phyloP scores from a whole-genome alignment of 2,888 invertebrate species.

The Synanthedon vespiformis region DNA sequence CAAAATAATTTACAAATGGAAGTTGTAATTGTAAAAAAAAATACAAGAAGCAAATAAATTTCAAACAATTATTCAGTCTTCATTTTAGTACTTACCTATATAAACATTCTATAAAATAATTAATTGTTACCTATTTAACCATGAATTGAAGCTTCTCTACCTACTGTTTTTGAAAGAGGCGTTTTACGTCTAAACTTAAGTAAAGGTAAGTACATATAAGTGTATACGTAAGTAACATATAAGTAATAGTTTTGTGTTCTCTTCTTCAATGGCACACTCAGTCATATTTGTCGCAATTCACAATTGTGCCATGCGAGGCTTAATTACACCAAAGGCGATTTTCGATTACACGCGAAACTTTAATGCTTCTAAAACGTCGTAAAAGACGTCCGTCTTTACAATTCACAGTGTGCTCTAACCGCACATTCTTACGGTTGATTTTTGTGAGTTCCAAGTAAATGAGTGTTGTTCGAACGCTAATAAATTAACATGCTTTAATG shows the following conservation, averaged over 20 bases:
- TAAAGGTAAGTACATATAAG: slow-evolving; percentile 1
- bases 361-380: slow-evolving; percentile 33
- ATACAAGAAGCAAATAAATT: no score
- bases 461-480: slow-evolving; percentile 57
- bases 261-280: neutral
- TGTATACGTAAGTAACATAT: neutral
- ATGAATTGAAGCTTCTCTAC: no score
- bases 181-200: no score
- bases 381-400: slow-evolving; percentile 21
- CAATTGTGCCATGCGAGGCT: slow-evolving; percentile 21
- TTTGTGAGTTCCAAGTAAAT: slow-evolving; percentile 47
- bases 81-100: no score
- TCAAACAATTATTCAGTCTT: no score
- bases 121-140: no score
- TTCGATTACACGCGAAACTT: slow-evolving; percentile 45
- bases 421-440: slow-evolving; percentile 37
- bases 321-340: slow-evolving; percentile 52
- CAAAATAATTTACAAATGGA: no score
- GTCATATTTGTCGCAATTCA: slow-evolving; percentile 5
- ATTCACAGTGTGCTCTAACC: slow-evolving; percentile 24
- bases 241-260: neutral
- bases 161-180: no score
- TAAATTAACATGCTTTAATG: slow-evolving; percentile 70
- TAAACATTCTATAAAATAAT: no score
- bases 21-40: no score